Percentiles rank a stretch among this genome's conserved stretches.
Conservation (phyloP, 2,113 vertebrate species). For the Paralichthys olivaceus region DNA sequence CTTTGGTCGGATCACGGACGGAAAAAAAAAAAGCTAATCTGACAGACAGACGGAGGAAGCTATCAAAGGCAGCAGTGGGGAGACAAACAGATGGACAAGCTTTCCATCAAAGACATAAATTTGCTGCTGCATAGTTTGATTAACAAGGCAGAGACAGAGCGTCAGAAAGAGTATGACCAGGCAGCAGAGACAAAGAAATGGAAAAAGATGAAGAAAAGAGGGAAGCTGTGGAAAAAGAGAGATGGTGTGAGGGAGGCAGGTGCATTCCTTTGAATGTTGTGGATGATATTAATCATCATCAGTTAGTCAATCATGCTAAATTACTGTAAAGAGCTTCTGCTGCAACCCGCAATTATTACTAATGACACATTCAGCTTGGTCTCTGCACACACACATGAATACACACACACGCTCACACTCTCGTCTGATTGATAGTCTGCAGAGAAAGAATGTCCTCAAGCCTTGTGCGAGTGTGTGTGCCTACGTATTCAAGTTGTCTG, state of each 20-base stretch:
- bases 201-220: background rate
- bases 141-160: constrained; percentile 20
- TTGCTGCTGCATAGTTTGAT: constrained; percentile 33
- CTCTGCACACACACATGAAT: constrained; percentile 25
- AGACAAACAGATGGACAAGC: constrained; percentile 53
- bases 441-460: constrained; percentile 47
- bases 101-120: constrained; percentile 50
- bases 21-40: constrained; percentile 34
- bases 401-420: constrained; percentile 9
- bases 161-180: background rate
- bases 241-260: background rate
- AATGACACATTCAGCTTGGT: constrained; percentile 66
- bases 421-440: constrained; percentile 62
- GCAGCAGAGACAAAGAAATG: background rate
- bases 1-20: constrained; percentile 32
- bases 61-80: constrained; percentile 30
- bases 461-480: constrained; percentile 5
- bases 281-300: constrained; percentile 57
- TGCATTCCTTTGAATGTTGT: constrained; percentile 14
- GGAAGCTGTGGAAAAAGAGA: background rate
- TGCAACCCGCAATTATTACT: constrained; percentile 68
- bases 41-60: constrained; percentile 41
- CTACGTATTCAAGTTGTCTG: background rate
- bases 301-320: constrained; percentile 63
- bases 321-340: constrained; percentile 54